Conservation (phyloP, 2,113 vertebrate species). For the Tenrec ecaudatus region DNA sequence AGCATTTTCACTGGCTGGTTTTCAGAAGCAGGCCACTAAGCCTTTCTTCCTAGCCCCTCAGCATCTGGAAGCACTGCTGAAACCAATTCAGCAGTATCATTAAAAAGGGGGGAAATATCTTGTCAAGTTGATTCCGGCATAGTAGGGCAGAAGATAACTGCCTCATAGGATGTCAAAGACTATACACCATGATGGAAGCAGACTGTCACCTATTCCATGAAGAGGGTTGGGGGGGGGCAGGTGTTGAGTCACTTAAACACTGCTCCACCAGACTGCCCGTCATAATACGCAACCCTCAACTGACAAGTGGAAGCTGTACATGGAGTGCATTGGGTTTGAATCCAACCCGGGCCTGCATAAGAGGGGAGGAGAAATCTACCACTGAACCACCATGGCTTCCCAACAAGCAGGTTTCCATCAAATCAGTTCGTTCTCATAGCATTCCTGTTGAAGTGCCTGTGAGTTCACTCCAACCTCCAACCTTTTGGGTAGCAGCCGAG, state of each 20-base stretch:
- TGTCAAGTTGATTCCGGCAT: no score
- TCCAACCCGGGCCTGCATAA: background rate
- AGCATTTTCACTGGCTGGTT: background rate
- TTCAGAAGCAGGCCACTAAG: background rate
- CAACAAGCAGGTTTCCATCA: background rate
- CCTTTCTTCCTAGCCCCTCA: background rate
- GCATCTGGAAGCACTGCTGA: background rate
- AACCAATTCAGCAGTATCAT: background rate
- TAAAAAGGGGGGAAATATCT: background rate
- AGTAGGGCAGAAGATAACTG: no score
- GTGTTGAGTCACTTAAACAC: background rate
- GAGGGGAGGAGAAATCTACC: background rate
- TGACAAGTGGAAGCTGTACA: background rate
- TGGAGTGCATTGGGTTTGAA: background rate
- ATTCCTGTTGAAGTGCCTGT: no score
- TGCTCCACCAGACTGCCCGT: no score
- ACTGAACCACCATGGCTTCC: background rate
- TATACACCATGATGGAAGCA: background rate
- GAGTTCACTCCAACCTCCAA: no score
- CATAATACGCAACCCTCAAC: background rate
- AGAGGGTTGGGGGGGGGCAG: no score
- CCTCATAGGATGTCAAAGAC: background rate
- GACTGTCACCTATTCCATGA: background rate
- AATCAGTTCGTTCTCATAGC: background rate
- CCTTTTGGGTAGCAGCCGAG: no score